phyloP scores from a whole-genome alignment of 2,797 vertebrate species.

The Onychomys leucogaster region DNA sequence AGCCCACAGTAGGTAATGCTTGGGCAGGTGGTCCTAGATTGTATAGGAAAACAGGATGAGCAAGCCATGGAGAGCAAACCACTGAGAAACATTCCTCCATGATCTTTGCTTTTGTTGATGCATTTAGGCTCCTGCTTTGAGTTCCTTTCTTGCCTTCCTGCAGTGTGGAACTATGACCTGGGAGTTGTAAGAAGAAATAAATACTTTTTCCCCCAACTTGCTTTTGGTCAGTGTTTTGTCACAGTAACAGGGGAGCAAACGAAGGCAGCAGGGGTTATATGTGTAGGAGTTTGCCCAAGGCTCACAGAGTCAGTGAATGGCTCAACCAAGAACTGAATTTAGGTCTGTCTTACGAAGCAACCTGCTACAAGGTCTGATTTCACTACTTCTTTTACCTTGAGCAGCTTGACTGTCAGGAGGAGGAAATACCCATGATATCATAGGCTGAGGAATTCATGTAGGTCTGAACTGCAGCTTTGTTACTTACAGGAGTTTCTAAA shows the following conservation, averaged over 20 bases:
- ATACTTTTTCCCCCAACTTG: too few species aligned
- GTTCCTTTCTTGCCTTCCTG: neutral
- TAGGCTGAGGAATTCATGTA: neutral
- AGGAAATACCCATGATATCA: neutral
- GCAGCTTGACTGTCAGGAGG: neutral
- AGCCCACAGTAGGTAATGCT: neutral
- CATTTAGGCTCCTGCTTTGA: neutral
- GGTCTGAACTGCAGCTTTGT: neutral
- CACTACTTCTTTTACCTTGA: too few species aligned
- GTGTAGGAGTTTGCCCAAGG: neutral
- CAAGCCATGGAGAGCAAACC: neutral
- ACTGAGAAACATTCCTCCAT: too few species aligned
- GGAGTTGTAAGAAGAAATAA: neutral
- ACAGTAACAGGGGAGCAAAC: neutral
- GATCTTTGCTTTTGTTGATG: neutral
- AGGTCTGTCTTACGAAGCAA: too few species aligned
- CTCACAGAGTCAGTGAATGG: neutral
- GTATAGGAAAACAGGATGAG: neutral
- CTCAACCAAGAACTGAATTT: neutral
- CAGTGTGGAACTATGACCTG: neutral
- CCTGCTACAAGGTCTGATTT: too few species aligned
- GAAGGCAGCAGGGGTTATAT: rapidly evolving
- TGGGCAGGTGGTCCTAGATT: neutral
- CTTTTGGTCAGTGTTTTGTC: neutral
- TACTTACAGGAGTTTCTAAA: neutral